Evolutionary conservation across 2,113 vertebrate species (phyloP).

Genomic region (Nycticebus coucang): DNA sequence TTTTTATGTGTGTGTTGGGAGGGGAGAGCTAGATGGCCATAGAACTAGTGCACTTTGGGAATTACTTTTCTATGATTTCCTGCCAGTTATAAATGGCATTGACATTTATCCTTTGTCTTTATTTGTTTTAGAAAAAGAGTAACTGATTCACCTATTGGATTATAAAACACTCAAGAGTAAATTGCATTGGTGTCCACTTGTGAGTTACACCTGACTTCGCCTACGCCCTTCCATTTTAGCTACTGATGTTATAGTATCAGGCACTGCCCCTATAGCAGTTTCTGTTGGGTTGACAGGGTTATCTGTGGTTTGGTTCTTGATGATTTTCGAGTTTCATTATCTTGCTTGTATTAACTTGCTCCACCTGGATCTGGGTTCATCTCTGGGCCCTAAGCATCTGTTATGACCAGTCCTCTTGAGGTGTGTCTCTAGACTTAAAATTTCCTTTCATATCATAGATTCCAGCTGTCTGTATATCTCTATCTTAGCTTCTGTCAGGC

Average conservation of each 20-base stretch:
- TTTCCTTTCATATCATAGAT: background rate
- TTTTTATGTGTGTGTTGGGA: no score
- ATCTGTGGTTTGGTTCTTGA: background rate
- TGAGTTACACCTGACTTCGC: background rate
- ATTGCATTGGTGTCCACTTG: background rate
- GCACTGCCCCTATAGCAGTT: background rate
- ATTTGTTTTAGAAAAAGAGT: background rate
- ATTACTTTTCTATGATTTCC: conserved; percentile 42
- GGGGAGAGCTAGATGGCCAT: background rate
- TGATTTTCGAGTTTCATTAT: background rate
- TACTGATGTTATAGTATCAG: background rate
- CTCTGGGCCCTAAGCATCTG: background rate
- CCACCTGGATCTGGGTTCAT: background rate
- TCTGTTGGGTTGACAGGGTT: background rate
- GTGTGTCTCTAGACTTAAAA: background rate
- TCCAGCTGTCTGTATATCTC: background rate
- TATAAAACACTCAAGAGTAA: background rate
- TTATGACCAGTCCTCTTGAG: background rate
- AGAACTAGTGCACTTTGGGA: conserved; percentile 6
- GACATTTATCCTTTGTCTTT: background rate
- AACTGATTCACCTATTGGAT: background rate
- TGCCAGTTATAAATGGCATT: conserved; percentile 16
- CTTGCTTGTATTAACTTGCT: conserved; percentile 26
- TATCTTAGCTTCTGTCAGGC: background rate
- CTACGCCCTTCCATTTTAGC: background rate